Evolutionary conservation across 2,113 vertebrate species (phyloP).

Genomic region (Pelusios castaneus): DNA sequence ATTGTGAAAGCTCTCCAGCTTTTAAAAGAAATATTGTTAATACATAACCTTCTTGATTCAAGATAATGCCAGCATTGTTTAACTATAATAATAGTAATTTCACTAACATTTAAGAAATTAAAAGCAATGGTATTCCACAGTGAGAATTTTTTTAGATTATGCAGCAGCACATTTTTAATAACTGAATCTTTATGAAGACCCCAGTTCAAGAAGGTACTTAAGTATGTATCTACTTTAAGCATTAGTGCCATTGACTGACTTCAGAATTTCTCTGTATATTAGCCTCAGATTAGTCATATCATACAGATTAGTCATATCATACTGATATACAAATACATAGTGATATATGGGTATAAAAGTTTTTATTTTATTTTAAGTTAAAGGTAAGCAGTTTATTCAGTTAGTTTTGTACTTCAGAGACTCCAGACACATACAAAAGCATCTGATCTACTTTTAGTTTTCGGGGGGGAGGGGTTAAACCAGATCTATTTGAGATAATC

Average conservation of each 20-base stretch:
- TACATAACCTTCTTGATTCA: background rate
- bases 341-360: background rate
- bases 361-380: background rate
- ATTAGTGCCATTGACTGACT: background rate
- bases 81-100: background rate
- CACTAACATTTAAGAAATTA: background rate
- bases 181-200: background rate
- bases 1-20: background rate
- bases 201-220: rapidly evolving
- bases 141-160: background rate
- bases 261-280: background rate
- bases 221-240: background rate
- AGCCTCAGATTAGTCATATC: background rate
- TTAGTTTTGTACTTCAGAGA: background rate
- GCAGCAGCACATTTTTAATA: background rate
- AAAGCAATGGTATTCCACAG: background rate
- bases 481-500: background rate
- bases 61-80: background rate
- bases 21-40: background rate
- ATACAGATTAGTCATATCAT: background rate
- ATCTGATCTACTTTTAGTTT: background rate
- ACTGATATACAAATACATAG: rapidly evolving
- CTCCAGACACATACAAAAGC: background rate
- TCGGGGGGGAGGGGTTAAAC: background rate
- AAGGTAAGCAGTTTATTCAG: background rate